Conservation (phyloP, 2,888 invertebrate genomes). For the Polyommatus iphigenia region DNA sequence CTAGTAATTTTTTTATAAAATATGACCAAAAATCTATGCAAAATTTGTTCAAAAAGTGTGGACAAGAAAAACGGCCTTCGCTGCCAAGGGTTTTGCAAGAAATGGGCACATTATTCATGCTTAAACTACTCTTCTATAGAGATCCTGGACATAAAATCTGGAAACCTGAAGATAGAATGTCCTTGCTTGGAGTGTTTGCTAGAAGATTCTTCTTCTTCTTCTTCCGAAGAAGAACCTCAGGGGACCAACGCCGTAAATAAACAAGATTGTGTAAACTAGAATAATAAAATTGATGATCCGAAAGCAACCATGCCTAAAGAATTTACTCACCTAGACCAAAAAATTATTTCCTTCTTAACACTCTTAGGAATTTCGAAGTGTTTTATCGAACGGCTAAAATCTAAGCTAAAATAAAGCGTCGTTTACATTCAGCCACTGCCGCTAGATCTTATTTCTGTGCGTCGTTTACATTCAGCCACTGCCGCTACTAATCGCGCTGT, state of each 20-base stretch:
- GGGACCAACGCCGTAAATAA: background rate
- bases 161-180: conserved; percentile 53
- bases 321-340: background rate
- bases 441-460: too few species aligned
- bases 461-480: too few species aligned
- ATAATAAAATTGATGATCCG: background rate
- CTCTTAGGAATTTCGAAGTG: too few species aligned
- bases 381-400: too few species aligned
- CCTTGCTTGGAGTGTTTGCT: conserved; percentile 55
- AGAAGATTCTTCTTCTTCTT: conserved; percentile 1
- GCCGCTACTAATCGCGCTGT: too few species aligned
- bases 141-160: conserved; percentile 56
- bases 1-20: conserved; percentile 34
- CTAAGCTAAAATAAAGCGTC: too few species aligned
- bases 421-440: too few species aligned
- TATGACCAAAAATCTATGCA: conserved; percentile 55
- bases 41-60: conserved; percentile 53
- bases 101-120: conserved; percentile 60
- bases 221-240: background rate
- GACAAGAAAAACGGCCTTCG: conserved; percentile 54
- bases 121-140: conserved; percentile 55
- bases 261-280: background rate
- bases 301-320: background rate
- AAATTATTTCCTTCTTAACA: too few species aligned
- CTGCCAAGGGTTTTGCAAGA: conserved; percentile 58